Conservation (phyloP, 2,113 vertebrate species). For the Crotalus viridis region DNA sequence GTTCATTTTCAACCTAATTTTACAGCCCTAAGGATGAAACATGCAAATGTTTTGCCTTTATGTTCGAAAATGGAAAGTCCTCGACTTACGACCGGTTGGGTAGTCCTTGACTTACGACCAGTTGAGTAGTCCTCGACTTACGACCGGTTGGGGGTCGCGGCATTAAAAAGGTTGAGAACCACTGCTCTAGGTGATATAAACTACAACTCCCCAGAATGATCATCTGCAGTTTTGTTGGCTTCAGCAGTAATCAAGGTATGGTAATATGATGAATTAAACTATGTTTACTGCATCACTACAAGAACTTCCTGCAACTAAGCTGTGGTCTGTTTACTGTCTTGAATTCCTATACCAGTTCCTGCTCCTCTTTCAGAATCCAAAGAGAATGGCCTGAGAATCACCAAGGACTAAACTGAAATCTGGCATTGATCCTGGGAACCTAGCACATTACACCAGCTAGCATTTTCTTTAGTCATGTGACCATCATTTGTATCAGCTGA, state of each 20-base stretch:
- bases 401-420: not conserved
- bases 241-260: not conserved
- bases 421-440: not conserved
- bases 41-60: not conserved
- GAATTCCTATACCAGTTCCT: not conserved
- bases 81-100: too few relatives aligned
- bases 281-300: not conserved
- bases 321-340: not conserved
- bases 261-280: not conserved
- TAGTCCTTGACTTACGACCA: too few relatives aligned
- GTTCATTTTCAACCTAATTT: constrained; percentile 11
- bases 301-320: not conserved
- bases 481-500: not conserved
- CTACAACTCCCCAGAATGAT: not conserved
- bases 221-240: not conserved
- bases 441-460: not conserved
- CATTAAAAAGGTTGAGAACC: too few relatives aligned
- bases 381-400: not conserved
- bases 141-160: too few relatives aligned
- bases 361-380: not conserved
- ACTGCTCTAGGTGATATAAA: not conserved
- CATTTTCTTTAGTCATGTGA: not conserved
- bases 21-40: not conserved
- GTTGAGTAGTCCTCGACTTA: too few relatives aligned
- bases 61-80: not conserved